Conservation (phyloP, 2,888 invertebrate species). For the Cyrtodaria siliqua region DNA sequence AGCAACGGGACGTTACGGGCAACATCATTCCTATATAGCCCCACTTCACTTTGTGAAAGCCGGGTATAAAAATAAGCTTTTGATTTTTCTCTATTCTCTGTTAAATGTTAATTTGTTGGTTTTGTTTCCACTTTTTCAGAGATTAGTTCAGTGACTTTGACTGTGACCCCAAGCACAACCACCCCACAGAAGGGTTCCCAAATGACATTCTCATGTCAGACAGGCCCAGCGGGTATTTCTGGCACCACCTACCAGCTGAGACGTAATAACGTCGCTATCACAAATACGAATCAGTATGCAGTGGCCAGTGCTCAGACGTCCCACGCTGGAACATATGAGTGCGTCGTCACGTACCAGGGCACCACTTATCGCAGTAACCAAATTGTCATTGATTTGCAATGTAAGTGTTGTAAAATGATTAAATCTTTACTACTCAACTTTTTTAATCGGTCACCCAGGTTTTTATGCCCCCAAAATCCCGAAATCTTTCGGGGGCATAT, state of each 20-base stretch:
- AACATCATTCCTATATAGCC: too few relatives aligned
- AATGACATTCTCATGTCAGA: slow-evolving; percentile 44
- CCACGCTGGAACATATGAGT: slow-evolving; percentile 33
- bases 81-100: too few relatives aligned
- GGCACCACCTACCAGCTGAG: slow-evolving; percentile 31
- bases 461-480: background rate
- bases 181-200: slow-evolving; percentile 12
- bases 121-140: too few relatives aligned
- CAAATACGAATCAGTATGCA: background rate
- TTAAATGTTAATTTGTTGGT: too few relatives aligned
- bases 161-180: slow-evolving; percentile 1
- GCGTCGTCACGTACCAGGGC: slow-evolving; percentile 36
- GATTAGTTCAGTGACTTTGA: slow-evolving; percentile 15
- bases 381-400: slow-evolving; percentile 36
- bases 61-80: too few relatives aligned
- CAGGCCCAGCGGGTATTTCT: slow-evolving; percentile 23
- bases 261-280: slow-evolving; percentile 4
- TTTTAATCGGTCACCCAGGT: background rate
- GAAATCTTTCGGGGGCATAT: too few relatives aligned
- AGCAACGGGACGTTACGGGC: too few relatives aligned
- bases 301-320: slow-evolving; percentile 4
- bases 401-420: slow-evolving; percentile 27
- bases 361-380: background rate
- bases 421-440: background rate
- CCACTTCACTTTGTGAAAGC: too few relatives aligned